A percentile compares a stretch with the other conserved stretches of the same genome.
Conservation (phyloP, 2,797 vertebrate species). For the Myotis planiceps region DNA sequence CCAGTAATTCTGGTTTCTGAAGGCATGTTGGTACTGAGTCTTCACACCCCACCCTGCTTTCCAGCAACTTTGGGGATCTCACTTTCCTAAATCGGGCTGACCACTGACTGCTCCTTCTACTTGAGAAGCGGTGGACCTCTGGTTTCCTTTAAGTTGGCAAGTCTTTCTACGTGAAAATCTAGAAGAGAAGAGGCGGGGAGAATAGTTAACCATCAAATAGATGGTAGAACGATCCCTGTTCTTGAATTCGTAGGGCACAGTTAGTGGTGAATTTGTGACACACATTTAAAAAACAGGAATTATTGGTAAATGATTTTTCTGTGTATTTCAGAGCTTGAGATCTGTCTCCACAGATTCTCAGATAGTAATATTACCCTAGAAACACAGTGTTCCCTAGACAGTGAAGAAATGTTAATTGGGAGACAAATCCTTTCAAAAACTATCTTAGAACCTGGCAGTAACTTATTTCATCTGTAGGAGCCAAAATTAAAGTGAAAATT, state of each 20-base stretch:
- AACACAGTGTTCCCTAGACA: background rate
- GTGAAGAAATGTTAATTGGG: background rate
- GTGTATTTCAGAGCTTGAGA: background rate
- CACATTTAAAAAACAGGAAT: background rate
- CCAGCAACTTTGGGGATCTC: background rate
- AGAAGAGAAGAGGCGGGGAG: background rate
- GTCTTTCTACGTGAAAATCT: background rate
- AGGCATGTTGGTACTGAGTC: background rate
- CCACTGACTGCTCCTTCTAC: background rate
- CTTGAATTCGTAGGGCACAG: background rate
- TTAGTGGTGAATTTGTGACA: background rate
- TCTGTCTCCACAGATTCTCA: background rate
- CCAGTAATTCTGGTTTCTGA: constrained; percentile 46
- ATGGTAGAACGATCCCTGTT: background rate
- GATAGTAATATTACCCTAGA: constrained; percentile 27
- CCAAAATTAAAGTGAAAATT: background rate
- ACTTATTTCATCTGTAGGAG: background rate
- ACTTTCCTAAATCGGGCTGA: rapidly evolving
- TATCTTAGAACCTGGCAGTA: background rate
- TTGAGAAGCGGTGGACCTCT: background rate
- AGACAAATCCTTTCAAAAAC: background rate
- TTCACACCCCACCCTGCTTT: background rate
- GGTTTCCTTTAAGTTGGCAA: background rate
- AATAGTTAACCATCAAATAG: background rate
- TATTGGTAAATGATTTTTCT: constrained; percentile 36